Percentiles rank a stretch among this genome's conserved stretches.
Evolutionary conservation across 1,140 invertebrate genomes (phyloP).

Genomic region (Drosophila littoralis): DNA sequence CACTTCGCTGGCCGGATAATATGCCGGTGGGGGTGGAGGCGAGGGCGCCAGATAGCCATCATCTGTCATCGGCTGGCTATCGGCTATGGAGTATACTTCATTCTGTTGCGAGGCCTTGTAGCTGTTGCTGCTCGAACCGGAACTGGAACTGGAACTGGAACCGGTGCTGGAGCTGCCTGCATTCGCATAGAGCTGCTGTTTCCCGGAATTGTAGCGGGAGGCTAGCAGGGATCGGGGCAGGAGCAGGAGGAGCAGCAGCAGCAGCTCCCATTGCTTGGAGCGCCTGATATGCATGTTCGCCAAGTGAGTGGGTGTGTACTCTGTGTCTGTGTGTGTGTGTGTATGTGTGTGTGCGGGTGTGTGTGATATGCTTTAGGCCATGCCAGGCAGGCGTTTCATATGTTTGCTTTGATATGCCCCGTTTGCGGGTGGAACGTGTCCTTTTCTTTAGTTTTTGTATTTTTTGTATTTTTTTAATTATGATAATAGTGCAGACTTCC

Average conservation of each 20-base stretch:
- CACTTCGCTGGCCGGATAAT: conserved; percentile 40
- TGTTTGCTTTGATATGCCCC: conserved; percentile 7
- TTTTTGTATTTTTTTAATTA: conserved; percentile 36
- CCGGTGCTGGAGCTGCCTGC: neutral
- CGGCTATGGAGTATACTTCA: conserved; percentile 74
- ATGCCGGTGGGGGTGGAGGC: conserved; percentile 19
- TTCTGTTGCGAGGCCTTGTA: conserved; percentile 56
- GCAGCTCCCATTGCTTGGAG: neutral
- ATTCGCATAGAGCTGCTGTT: neutral
- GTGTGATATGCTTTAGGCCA: conserved; percentile 19
- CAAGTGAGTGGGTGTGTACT: neutral
- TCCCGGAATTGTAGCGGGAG: conserved; percentile 20
- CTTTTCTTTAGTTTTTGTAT: neutral
- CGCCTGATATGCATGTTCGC: conserved; percentile 6
- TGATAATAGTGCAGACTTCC: conserved; percentile 42
- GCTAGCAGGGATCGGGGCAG: conserved; percentile 18
- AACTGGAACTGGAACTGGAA: conserved; percentile 7
- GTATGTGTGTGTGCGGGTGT: neutral
- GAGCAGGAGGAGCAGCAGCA: conserved; percentile 3
- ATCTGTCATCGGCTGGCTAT: conserved; percentile 79
- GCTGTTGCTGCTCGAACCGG: conserved; percentile 9
- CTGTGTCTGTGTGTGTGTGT: neutral
- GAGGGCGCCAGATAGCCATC: conserved; percentile 63
- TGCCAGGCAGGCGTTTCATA: conserved; percentile 19
- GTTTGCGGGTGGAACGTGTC: neutral